These are phyloP conservation scores for Penaeus monodon DNA, from an alignment of 2,888 invertebrate genomes.

Conservation along the genomic window DNA sequence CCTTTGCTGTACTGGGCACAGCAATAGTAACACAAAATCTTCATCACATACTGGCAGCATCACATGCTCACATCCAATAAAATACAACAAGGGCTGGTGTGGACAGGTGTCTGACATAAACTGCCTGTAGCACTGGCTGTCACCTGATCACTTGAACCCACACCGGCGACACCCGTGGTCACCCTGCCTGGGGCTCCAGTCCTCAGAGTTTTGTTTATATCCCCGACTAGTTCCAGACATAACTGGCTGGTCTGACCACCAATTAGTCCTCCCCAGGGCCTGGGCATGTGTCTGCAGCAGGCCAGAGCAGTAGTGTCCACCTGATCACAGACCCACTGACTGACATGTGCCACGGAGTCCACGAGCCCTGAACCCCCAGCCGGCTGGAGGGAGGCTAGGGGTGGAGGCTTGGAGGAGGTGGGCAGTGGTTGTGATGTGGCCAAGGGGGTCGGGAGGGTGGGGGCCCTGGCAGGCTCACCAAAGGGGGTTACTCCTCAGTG, in stretches of 20 bases:
- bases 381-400: slow-evolving; percentile 17
- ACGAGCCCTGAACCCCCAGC: slow-evolving; percentile 45
- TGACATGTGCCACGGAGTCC: slow-evolving; percentile 23
- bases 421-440: slow-evolving; percentile 45
- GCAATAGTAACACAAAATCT: slow-evolving; percentile 36
- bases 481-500: slow-evolving; percentile 27
- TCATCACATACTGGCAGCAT: slow-evolving; percentile 43
- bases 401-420: slow-evolving; percentile 32
- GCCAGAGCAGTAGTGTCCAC: slow-evolving; percentile 21
- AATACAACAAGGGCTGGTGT: slow-evolving; percentile 33
- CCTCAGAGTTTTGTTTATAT: slow-evolving; percentile 28
- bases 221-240: slow-evolving; percentile 49
- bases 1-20: slow-evolving; percentile 32
- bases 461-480: slow-evolving; percentile 26
- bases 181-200: slow-evolving; percentile 35
- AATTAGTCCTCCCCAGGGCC: slow-evolving; percentile 38
- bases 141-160: slow-evolving; percentile 44
- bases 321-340: slow-evolving; percentile 26
- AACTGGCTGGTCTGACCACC: slow-evolving; percentile 40
- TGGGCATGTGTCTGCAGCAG: slow-evolving; percentile 36
- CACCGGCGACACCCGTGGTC: slow-evolving; percentile 19
- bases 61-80: slow-evolving; percentile 45
- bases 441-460: slow-evolving; percentile 31
- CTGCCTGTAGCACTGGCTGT: slow-evolving; percentile 50
- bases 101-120: slow-evolving; percentile 43